Base-by-base conservation (phyloP, 2,888 invertebrate genomes). In the Melieria omissa region DNA sequence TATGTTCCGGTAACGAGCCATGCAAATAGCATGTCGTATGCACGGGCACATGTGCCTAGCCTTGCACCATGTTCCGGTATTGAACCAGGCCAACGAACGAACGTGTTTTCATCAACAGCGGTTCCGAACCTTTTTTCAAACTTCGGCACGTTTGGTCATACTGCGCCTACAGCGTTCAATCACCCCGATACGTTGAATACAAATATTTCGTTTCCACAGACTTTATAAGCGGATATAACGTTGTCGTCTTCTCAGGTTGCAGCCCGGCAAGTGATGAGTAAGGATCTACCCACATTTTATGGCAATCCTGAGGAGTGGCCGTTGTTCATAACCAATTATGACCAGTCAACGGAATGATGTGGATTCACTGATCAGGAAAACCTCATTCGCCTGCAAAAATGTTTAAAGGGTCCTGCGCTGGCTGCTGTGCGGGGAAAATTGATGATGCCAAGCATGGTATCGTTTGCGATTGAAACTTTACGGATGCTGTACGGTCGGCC, bases 221-320 rank as follows among this genome's bases (percentile, higher is more conserved):
- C 92, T 91, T 93, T 93, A 94, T 85, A 93, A 94, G 86, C 93
- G 93, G 61, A 90, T 90, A 83, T 92, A 60, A 67, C 67, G 6
- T 61, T 67, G 29, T 67, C 60, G 16, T 49, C 60, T 5, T 66
- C 66, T 14, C 46, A 66, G 6, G 57, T 66, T 16, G 57, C 66
- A 12, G 57, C 57, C 7, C 63, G 55, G 47, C 62, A 55, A 44
- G 65, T 54, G 55, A n/a, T n/a, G n/a, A n/a, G n/a, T n/a, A n/a
- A n/a, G n/a, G n/a, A n/a, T n/a, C n/a, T n/a, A 44, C 60, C 49
- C 10, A 57, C 41, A 10, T 63, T 72, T 14, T 47, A 16, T 16
- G 72, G 68, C 14, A 72, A 65, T 4, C 65, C 72, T 14, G 68
- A 69, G 9, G 72, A 72, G 1, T 72, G 72, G 68, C 69, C 65